Evolutionary conservation across 2,113 vertebrate species (phyloP), one percentile per base, ranked within the genome.

Genomic region (Recurvirostra avosetta): DNA sequence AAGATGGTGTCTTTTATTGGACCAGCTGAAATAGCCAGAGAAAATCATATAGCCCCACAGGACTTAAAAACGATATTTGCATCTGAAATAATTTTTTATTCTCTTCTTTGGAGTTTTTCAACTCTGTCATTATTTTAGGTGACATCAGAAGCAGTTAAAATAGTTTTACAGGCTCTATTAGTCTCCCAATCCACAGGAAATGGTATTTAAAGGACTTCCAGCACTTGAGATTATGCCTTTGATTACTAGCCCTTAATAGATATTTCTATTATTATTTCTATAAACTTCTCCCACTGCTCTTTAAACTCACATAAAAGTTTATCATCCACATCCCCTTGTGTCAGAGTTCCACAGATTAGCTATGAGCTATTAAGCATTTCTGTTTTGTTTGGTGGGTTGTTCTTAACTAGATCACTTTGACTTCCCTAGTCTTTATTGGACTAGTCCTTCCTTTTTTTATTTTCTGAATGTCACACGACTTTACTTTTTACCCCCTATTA

Each of bases 341-440:
- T 43, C 23, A 65, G 32, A 50, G 12, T 49, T 83, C 23, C 25
- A 76, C 25, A 45, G 34, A 53, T 65, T 27, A 86, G 4, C 34
- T 70, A 32, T n/a, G 70, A 70, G 23, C 34, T 74, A 25, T 16
- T 29, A 79, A 86, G 27, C 14, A 52, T 83, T 93, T 32, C 11
- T 79, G 0, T 30, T 85, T 88, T 52, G 8, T 77, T 82, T 79
- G 23, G 8, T 68, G 43, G 22, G 6, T 29, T 1, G 0, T 18
- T 66, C 72, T 89, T 49, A 55, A 5, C 6, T 49, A 40, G 23
- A 53, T 93, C 68, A 38, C 30, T 75, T 68, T 56, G 34, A 78
- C 17, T 30, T 38, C 15, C 3, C 6, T 49, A 17, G 32, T n/a
- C 21, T 70, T 65, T 85, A 36, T 43, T 66, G 9, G 19, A 68